phyloP scores from a whole-genome alignment of 2,888 invertebrate genomes.

The Thymelicus acteon region DNA sequence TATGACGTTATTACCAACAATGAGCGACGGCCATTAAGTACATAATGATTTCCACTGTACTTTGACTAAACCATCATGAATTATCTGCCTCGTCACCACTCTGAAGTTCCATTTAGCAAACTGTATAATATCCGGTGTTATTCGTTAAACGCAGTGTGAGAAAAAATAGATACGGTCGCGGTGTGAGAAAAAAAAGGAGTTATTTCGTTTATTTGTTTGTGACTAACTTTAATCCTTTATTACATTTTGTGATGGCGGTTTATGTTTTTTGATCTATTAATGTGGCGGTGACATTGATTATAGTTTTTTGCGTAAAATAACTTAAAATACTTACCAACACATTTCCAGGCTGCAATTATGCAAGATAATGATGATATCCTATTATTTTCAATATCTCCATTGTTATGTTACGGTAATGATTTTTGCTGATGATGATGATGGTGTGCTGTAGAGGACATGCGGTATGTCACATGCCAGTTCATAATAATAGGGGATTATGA shows the following conservation, averaged over 20 bases:
- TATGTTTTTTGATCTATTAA: background rate
- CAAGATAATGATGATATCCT: too few species aligned
- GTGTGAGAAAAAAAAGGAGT: background rate
- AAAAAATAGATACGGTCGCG: conserved; percentile 17
- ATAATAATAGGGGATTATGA: too few species aligned
- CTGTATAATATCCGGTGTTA: conserved; percentile 22
- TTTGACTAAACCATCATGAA: background rate
- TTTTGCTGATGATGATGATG: too few species aligned
- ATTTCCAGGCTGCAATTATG: too few species aligned
- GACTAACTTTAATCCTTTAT: conserved; percentile 32
- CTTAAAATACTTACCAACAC: too few species aligned
- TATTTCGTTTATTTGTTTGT: conserved; percentile 34
- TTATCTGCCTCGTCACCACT: background rate
- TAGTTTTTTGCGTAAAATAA: too few species aligned
- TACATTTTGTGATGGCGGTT: background rate
- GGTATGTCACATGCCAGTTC: too few species aligned
- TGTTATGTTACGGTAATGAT: too few species aligned
- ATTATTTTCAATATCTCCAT: too few species aligned
- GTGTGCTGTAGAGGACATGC: too few species aligned
- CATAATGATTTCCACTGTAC: background rate
- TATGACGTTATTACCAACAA: conserved; percentile 1
- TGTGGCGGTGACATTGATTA: background rate
- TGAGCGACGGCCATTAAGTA: background rate
- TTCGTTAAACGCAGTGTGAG: conserved; percentile 22
- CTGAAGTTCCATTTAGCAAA: background rate